Evolutionary conservation across 2,113 vertebrate species (phyloP).

Genomic region (Herpailurus yagouaroundi): DNA sequence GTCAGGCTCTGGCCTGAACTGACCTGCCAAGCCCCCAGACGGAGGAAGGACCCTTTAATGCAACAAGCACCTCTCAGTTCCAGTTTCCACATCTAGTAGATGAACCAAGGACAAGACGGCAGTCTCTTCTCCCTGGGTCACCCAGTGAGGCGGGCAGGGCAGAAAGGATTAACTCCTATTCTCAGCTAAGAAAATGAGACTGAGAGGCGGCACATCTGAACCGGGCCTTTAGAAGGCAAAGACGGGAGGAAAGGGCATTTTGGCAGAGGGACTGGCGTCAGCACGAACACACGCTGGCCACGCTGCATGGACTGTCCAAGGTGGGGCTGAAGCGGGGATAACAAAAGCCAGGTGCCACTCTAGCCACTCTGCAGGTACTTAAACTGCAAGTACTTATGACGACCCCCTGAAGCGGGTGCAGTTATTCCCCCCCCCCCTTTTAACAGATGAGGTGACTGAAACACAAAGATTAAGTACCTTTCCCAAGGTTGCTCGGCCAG

Average conservation of each 20-base stretch:
- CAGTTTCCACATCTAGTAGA: not conserved
- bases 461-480: not conserved
- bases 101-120: not conserved
- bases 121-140: not conserved
- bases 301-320: not conserved
- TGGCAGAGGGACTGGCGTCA: rapidly evolving
- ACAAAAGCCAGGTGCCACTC: not conserved
- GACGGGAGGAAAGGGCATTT: not conserved
- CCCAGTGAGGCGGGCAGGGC: not conserved
- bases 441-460: not conserved
- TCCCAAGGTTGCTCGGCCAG: not conserved
- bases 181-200: not conserved
- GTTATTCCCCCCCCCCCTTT: not conserved
- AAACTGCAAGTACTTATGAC: not conserved
- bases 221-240: not conserved
- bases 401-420: not conserved
- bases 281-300: rapidly evolving
- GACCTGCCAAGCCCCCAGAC: not conserved
- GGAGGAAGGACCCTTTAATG: not conserved
- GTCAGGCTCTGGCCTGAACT: not conserved
- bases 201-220: not conserved
- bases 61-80: not conserved
- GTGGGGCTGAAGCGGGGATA: not conserved
- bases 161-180: not conserved
- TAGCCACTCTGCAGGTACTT: not conserved